Base-by-base conservation (phyloP, 2,113 vertebrate species). In the Myrmophylax atrothorax region DNA sequence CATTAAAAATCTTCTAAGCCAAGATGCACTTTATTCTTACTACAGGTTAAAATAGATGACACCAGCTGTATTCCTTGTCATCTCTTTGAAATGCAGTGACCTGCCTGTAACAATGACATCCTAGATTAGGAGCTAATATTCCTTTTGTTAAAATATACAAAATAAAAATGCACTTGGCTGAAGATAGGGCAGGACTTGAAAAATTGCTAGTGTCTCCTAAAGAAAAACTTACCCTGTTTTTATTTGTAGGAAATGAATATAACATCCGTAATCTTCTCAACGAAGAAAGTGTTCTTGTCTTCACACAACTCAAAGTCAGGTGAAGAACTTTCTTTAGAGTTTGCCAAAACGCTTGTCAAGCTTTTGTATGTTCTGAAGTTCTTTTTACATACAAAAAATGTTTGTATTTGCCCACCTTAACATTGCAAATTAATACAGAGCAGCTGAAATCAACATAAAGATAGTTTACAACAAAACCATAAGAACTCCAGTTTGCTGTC, bases 211-310 rank as follows among this genome's bases (percentile, higher is more conserved):
- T 66, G 38, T 18, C 46, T 78, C 74, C 55, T 95, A 76, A 96
- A 64, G 35, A 42, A 84, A 84, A 91, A 47, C 17, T 37, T 50
- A 38, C 4, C 92, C 14, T 95, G 64, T 33, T 85, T 94, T 95
- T 91, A 12, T 85, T 97, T 95, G 50, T 90, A 98, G 98, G 98
- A 95, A 98, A 98, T 91, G 74, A 80, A 78, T 98, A 98, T 79
- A 98, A 98, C 87, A 90, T 98, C 91, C 97, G 20, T 70, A 98
- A 98, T 94, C 97, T 98, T 75, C 92, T 96, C 93, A 96, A 98
- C 14, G 85, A 98, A 64, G 97, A 98, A 56, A 97, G 98, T 53
- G 20, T 98, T 93, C 95, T 98, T 91, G 22, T 98, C 84, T 98
- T 98, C 96, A 98, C 97, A 14, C 98, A 98, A 35, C 91, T 98